Conservation (phyloP, 2,888 invertebrate species). For the Isoperla grammatica region DNA sequence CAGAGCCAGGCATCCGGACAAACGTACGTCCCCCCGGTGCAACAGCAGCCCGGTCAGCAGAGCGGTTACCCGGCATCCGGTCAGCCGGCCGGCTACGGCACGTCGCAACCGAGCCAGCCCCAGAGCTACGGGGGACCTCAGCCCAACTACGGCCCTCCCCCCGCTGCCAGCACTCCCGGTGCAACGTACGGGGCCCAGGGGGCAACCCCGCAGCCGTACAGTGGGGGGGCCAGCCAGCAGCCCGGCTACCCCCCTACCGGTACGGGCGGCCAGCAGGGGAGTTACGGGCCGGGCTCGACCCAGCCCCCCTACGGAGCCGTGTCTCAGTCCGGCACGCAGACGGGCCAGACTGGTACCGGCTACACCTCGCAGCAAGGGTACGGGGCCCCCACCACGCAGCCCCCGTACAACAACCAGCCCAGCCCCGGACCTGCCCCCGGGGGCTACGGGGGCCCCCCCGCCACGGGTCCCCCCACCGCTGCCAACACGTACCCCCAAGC, state of each 20-base stretch:
- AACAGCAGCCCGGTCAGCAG: slow-evolving; percentile 37
- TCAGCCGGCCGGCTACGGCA: slow-evolving; percentile 35
- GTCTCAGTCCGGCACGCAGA: slow-evolving; percentile 53
- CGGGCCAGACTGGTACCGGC: slow-evolving; percentile 37
- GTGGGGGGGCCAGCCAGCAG: slow-evolving; percentile 48
- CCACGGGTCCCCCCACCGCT: slow-evolving; percentile 36
- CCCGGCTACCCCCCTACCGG: slow-evolving; percentile 56
- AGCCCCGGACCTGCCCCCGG: slow-evolving; percentile 46
- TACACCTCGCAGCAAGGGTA: slow-evolving; percentile 21
- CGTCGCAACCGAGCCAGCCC: slow-evolving; percentile 32
- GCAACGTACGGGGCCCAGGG: slow-evolving; percentile 23
- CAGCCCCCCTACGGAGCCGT: slow-evolving; percentile 54
- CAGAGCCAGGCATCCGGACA: slow-evolving; percentile 44
- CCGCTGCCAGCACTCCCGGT: slow-evolving; percentile 22
- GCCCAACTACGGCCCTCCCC: slow-evolving; percentile 35
- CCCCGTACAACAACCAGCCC: slow-evolving; percentile 50
- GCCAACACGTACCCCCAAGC: slow-evolving; percentile 38
- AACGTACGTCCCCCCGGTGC: slow-evolving; percentile 31
- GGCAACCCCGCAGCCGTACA: slow-evolving; percentile 39
- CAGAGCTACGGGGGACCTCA: slow-evolving; percentile 39
- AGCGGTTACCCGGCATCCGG: slow-evolving; percentile 33
- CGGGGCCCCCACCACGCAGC: slow-evolving; percentile 44
- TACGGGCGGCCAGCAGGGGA: slow-evolving; percentile 27
- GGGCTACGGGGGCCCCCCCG: slow-evolving; percentile 42
- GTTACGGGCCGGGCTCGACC: slow-evolving; percentile 32